These are phyloP conservation scores for Phthorimaea operculella DNA, from an alignment of 1,140 invertebrate genomes.

Conservation along the genomic window DNA sequence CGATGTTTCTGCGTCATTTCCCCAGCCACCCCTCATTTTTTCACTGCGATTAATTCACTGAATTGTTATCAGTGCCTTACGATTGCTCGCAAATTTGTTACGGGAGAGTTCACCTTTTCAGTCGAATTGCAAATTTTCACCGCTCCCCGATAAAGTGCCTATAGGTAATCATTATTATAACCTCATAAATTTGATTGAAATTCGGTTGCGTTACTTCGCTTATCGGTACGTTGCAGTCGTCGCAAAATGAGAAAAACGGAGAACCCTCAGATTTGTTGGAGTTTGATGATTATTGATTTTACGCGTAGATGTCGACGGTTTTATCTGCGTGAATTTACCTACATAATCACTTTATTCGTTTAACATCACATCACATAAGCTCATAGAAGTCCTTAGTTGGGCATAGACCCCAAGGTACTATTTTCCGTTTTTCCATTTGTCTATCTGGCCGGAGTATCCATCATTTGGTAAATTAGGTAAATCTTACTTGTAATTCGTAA, in stretches of 20 bases:
- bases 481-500: too few relatives aligned
- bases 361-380: too few relatives aligned
- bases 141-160: slow-evolving; percentile 54
- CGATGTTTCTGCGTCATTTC: slow-evolving; percentile 28
- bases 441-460: too few relatives aligned
- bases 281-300: too few relatives aligned
- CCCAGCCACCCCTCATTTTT: slow-evolving; percentile 24
- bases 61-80: slow-evolving; percentile 63
- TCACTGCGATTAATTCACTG: slow-evolving; percentile 58
- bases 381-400: too few relatives aligned
- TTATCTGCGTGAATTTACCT: too few relatives aligned
- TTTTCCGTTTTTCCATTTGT: too few relatives aligned
- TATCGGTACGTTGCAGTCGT: slow-evolving; percentile 60
- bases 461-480: too few relatives aligned
- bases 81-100: slow-evolving; percentile 63
- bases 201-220: slow-evolving; percentile 59
- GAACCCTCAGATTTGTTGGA: too few relatives aligned
- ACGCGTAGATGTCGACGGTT: too few relatives aligned
- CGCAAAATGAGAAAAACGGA: slow-evolving; percentile 9
- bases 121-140: slow-evolving; percentile 63
- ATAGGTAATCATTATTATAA: slow-evolving; percentile 64
- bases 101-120: slow-evolving; percentile 63
- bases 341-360: too few relatives aligned
- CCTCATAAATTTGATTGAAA: slow-evolving; percentile 67
- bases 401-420: too few relatives aligned